Percentiles rank a stretch among this genome's conserved stretches.
These are phyloP conservation scores for Mormyrops boulengeri DNA, from an alignment of 2,797 vertebrate species.

Conservation along the genomic window DNA sequence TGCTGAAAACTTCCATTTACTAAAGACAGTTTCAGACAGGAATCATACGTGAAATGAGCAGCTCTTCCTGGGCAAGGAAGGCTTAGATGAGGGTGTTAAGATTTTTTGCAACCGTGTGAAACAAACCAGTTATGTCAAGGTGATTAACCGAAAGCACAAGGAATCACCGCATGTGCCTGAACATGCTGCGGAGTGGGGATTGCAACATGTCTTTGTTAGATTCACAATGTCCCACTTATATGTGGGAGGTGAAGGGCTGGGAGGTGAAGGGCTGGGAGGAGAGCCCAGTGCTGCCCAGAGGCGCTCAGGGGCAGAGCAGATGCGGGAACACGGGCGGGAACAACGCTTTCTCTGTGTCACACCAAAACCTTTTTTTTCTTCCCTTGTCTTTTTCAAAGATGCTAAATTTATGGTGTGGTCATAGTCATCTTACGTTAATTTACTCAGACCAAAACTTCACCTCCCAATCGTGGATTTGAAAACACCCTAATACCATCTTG, in stretches of 20 bases:
- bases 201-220: constrained; percentile 51
- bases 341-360: neutral
- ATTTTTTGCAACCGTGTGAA: neutral
- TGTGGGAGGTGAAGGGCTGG: neutral
- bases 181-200: constrained; percentile 50
- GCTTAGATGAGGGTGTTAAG: neutral
- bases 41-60: neutral
- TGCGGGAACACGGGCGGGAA: neutral
- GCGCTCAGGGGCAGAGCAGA: neutral
- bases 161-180: constrained; percentile 50
- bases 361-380: neutral
- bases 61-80: neutral
- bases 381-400: neutral
- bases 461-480: neutral
- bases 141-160: constrained; percentile 51
- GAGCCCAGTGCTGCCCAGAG: neutral
- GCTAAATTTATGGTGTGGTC: neutral
- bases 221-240: neutral
- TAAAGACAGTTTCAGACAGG: neutral
- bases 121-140: constrained; percentile 15
- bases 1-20: neutral
- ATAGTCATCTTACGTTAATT: neutral
- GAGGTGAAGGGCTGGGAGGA: neutral
- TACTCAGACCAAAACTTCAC: neutral
- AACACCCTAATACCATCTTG: neutral